Evolutionary conservation across 2,113 vertebrate species (phyloP).

Genomic region (Cephalopterus ornatus): DNA sequence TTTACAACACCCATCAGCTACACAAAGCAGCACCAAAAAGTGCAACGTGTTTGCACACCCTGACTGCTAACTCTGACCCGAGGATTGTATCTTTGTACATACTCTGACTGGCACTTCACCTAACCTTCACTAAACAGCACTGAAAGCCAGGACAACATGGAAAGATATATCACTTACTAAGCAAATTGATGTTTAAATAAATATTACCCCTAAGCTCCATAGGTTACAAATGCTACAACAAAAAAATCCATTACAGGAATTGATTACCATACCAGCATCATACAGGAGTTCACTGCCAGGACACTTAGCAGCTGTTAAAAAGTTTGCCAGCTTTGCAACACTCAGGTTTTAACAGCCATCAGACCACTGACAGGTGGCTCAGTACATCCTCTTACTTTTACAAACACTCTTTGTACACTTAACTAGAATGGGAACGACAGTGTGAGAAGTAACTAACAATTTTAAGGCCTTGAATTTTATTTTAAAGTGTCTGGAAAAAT

Average conservation of each 20-base stretch:
- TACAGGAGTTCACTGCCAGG: background rate
- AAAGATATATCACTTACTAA: background rate
- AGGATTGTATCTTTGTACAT: background rate
- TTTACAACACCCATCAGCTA: background rate
- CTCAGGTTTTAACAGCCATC: background rate
- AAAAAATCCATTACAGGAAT: background rate
- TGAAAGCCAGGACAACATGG: background rate
- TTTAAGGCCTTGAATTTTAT: background rate
- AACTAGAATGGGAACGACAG: background rate
- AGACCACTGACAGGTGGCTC: background rate
- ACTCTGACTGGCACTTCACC: background rate
- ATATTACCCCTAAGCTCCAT: background rate
- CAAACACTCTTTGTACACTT: background rate
- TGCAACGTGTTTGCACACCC: background rate
- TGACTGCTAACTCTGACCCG: background rate
- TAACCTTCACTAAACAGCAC: background rate
- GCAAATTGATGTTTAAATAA: background rate
- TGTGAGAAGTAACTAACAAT: background rate
- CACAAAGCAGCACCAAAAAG: background rate
- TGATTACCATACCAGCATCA: background rate
- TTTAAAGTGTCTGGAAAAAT: background rate
- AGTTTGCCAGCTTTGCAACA: background rate
- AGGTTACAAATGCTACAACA: background rate
- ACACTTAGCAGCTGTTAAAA: background rate
- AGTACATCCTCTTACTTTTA: background rate